Percentiles rank a stretch among this genome's conserved stretches.
phyloP scores from a whole-genome alignment of 1,140 invertebrate genomes.

The Nephila pilipes region DNA sequence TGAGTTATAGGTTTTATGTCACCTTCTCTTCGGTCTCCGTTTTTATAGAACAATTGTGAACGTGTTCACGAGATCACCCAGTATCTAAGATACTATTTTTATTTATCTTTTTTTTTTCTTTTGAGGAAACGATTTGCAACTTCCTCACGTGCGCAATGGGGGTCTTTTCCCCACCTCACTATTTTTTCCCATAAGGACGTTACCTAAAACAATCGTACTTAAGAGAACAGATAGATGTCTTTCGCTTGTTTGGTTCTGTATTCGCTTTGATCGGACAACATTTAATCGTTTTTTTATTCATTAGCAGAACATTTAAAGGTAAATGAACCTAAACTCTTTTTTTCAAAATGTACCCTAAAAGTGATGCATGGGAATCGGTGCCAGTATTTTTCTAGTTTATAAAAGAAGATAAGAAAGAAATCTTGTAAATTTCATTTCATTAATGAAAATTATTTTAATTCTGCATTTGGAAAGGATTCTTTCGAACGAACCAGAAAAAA shows the following conservation, averaged over 20 bases:
- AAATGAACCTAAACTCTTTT: neutral
- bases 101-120: neutral
- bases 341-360: neutral
- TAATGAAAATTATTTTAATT: too few species aligned
- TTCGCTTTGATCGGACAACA: neutral
- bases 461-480: too few species aligned
- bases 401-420: too few species aligned
- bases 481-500: too few species aligned
- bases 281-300: neutral
- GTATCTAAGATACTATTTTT: slow-evolving; percentile 17
- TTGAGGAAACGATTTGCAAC: slow-evolving; percentile 39
- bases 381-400: neutral
- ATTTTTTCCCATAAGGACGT: slow-evolving; percentile 34
- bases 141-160: slow-evolving; percentile 52
- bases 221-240: neutral
- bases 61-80: slow-evolving; percentile 51
- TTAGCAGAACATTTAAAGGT: slow-evolving; percentile 21
- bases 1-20: slow-evolving; percentile 64
- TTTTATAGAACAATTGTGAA: slow-evolving; percentile 55
- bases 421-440: too few species aligned
- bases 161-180: slow-evolving; percentile 8
- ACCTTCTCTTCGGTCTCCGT: neutral
- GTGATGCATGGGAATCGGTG: neutral
- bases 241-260: slow-evolving; percentile 22
- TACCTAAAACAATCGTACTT: slow-evolving; percentile 18